Percentiles rank a stretch among this genome's conserved stretches.
Conservation (phyloP, 2,113 vertebrate species). For the Scomber scombrus region DNA sequence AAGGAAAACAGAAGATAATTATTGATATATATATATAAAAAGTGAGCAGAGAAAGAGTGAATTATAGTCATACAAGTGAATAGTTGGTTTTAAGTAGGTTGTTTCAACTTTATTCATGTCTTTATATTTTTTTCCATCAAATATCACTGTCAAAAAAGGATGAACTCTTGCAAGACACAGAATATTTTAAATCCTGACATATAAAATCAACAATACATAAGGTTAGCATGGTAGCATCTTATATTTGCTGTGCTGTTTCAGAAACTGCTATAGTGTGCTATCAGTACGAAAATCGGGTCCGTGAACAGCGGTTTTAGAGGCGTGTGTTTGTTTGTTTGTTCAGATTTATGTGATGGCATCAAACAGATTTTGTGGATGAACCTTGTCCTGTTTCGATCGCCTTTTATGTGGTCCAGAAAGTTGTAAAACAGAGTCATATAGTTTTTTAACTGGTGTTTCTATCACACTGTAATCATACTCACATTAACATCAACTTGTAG, state of each 20-base stretch:
- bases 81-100: slow-evolving; percentile 26
- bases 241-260: slow-evolving; percentile 66
- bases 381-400: slow-evolving; percentile 66
- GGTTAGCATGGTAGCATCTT: slow-evolving; percentile 69
- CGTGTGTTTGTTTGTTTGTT: slow-evolving; percentile 68
- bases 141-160: slow-evolving; percentile 42
- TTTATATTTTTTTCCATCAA: slow-evolving; percentile 59
- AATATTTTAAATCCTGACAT: slow-evolving; percentile 58
- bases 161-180: slow-evolving; percentile 22
- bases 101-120: slow-evolving; percentile 49
- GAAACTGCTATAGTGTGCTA: slow-evolving; percentile 63
- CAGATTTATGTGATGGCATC: slow-evolving; percentile 62
- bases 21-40: slow-evolving; percentile 16
- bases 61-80: slow-evolving; percentile 17
- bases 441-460: slow-evolving; percentile 75
- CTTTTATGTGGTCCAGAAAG: slow-evolving; percentile 72
- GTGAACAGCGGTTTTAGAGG: slow-evolving; percentile 66
- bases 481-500: slow-evolving; percentile 37
- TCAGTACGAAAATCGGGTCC: slow-evolving; percentile 57
- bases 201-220: slow-evolving; percentile 50
- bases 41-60: slow-evolving; percentile 26
- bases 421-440: slow-evolving; percentile 78
- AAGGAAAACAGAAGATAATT: slow-evolving; percentile 36
- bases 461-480: slow-evolving; percentile 59
- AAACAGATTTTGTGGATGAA: slow-evolving; percentile 59